These are phyloP conservation scores for Phylloscopus trochiloides DNA, from an alignment of 2,113 vertebrate genomes.

Conservation along the genomic window DNA sequence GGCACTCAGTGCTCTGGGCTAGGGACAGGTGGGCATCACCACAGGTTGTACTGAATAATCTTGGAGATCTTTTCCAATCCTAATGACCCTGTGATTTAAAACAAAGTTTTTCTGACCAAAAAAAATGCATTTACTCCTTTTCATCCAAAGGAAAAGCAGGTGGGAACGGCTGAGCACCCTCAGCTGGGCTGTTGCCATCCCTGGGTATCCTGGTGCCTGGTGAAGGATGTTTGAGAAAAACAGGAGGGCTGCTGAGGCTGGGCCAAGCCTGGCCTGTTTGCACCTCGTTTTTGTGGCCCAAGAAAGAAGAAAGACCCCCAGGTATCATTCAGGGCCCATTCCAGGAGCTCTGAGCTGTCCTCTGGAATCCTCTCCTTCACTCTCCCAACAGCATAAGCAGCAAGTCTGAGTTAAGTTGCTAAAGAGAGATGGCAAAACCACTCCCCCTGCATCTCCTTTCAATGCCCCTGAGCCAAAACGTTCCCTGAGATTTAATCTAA, in stretches of 20 bases:
- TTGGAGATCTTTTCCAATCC: neutral
- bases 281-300: neutral
- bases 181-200: neutral
- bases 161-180: neutral
- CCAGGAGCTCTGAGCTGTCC: neutral
- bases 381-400: neutral
- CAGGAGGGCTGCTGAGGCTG: neutral
- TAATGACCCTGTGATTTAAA: neutral
- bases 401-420: neutral
- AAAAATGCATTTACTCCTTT: neutral
- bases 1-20: neutral
- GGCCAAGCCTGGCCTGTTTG: neutral
- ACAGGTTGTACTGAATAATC: rapidly evolving
- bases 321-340: neutral
- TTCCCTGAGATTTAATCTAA: conserved; percentile 17
- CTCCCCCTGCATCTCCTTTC: neutral
- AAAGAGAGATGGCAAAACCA: neutral
- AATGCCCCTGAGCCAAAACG: neutral
- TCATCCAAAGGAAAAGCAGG: neutral
- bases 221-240: neutral
- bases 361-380: neutral
- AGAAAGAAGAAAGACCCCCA: neutral
- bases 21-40: rapidly evolving
- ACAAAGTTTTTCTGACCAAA: neutral
- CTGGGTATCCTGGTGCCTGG: neutral